Base-by-base conservation (phyloP, 2,888 invertebrate genomes). In the Autographa gamma region DNA sequence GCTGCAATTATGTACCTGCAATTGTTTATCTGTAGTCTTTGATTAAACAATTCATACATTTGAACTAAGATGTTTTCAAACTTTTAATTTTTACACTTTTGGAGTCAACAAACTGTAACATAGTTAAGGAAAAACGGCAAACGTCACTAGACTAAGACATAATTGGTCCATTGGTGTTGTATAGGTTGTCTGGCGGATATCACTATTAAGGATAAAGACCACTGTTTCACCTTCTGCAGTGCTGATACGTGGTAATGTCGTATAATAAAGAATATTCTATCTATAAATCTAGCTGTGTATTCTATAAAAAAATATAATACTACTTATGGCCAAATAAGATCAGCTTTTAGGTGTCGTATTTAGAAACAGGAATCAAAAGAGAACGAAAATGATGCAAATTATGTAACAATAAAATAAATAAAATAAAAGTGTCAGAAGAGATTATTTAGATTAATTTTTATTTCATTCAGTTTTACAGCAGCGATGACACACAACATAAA, bases 1-100 rank as follows among this genome's bases (percentile, higher is more conserved):
- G 59, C 79, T 72, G 74, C 60, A 65, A 82, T 83, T 79, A 82
- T 69, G 63, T 60, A 60, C 66, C 61, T 69, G 61, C 66, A 66
- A 66, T 76, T 75, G 62, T 78, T 71, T 63, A 80, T 73, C 52
- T 67, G 58, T 43, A 63, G 65, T 65, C 16, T 73, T 71, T 74
- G 69, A 80, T 82, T 74, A 48, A 38, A 73, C 38, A 71, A 58
- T 54, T 13, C 13, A 63, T 32, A 54, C 25, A 58, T 41, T 66
- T 8, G 32, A 77, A 52, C 60, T 58, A 58, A 69, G 54, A 48
- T 63, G 11, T 65, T 63, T 25, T 43, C 11, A n/a, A 48, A 34
- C 8, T 19, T 60, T 58, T 60, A 11, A 66, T 16, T 48, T 60
- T n/a, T 59, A 59, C 25, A n/a, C 31, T 43, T 56, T 41, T 41